phyloP scores from a whole-genome alignment of 2,888 invertebrate genomes.

The Vandiemenella viatica region DNA sequence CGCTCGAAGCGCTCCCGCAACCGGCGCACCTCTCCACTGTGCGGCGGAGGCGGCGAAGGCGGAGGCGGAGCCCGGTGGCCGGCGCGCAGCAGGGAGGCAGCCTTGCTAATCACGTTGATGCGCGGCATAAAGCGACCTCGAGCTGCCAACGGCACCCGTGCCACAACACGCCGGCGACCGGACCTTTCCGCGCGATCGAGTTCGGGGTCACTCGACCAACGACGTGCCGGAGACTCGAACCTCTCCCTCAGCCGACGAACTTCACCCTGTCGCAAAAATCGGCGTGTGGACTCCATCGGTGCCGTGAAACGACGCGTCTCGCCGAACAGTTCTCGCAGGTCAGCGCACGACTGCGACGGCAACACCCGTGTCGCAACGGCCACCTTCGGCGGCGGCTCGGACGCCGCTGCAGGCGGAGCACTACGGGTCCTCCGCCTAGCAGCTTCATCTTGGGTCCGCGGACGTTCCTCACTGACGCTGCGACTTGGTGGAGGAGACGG shows the following conservation, averaged over 20 bases:
- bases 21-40: slow-evolving; percentile 51
- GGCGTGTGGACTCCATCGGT: slow-evolving; percentile 23
- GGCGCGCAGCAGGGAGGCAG: slow-evolving; percentile 46
- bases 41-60: slow-evolving; percentile 23
- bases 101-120: slow-evolving; percentile 79
- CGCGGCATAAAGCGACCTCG: slow-evolving; percentile 72
- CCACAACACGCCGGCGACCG: slow-evolving; percentile 35
- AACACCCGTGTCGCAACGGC: neutral
- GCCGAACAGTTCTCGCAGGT: slow-evolving; percentile 69
- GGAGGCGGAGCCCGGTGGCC: slow-evolving; percentile 17
- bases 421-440: no score
- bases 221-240: slow-evolving; percentile 50
- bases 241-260: slow-evolving; percentile 61
- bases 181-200: slow-evolving; percentile 32
- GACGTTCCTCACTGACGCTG: no score
- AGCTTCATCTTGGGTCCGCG: no score
- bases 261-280: slow-evolving; percentile 54
- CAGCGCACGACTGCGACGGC: slow-evolving; percentile 52
- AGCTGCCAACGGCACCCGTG: slow-evolving; percentile 42
- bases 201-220: slow-evolving; percentile 68
- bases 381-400: neutral
- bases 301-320: slow-evolving; percentile 33
- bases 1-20: slow-evolving; percentile 57
- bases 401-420: neutral
- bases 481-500: no score